phyloP scores from a whole-genome alignment of 2,113 vertebrate species.

The western clawed frog (Xenopus tropicalis) region DNA sequence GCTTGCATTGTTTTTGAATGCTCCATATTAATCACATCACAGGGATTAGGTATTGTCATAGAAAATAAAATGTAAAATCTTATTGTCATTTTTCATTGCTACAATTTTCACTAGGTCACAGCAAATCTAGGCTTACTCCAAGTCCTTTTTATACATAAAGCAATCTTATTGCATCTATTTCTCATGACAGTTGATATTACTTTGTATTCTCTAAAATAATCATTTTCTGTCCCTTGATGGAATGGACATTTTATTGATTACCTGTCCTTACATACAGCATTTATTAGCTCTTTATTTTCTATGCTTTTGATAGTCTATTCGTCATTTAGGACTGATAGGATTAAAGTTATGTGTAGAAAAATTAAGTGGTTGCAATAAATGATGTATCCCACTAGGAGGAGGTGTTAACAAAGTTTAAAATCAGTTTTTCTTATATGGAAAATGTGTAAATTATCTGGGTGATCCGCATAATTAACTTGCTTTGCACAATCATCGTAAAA shows the following conservation, averaged over 20 bases:
- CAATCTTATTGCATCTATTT: conserved; percentile 40
- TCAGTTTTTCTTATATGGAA: background rate
- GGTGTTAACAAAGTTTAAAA: conserved; percentile 7
- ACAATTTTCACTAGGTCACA: conserved; percentile 33
- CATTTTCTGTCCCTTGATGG: conserved; percentile 26
- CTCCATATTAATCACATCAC: conserved; percentile 30
- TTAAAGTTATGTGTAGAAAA: conserved; percentile 23
- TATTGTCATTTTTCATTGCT: conserved; percentile 35
- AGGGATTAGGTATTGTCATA: conserved; percentile 15
- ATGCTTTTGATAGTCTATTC: conserved; percentile 21
- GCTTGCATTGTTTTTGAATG: conserved; percentile 42
- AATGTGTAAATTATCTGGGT: background rate
- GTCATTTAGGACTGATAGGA: conserved; percentile 21
- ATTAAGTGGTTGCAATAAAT: conserved; percentile 21
- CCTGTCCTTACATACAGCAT: conserved; percentile 24
- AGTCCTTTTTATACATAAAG: conserved; percentile 14
- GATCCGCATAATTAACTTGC: background rate
- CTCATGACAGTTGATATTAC: conserved; percentile 37
- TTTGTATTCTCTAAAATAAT: conserved; percentile 35
- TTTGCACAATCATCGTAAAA: background rate
- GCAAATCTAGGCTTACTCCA: conserved; percentile 29
- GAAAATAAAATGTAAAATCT: conserved; percentile 45
- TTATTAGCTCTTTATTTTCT: conserved; percentile 14
- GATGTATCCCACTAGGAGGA: conserved; percentile 26
- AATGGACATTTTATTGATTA: conserved; percentile 39